Conservation (phyloP, 2,888 invertebrate species). For the Xestia c-nigrum region DNA sequence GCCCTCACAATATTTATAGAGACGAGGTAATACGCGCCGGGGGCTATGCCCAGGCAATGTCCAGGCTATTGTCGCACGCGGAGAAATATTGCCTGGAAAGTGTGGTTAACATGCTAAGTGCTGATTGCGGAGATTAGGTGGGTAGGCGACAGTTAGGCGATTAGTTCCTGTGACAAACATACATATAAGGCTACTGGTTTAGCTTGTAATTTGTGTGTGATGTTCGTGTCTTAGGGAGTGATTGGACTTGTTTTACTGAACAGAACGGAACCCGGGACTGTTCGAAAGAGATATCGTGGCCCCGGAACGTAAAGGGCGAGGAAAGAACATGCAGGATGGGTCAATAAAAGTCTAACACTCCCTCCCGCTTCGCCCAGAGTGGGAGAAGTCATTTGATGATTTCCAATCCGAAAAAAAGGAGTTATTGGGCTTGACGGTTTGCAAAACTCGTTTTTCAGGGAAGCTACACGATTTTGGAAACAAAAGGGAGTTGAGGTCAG, state of each 20-base stretch:
- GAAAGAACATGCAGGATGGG: too few relatives aligned
- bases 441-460: neutral
- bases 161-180: constrained; percentile 32
- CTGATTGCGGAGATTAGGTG: constrained; percentile 49
- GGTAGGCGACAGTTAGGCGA: constrained; percentile 36
- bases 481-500: neutral
- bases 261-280: too few relatives aligned
- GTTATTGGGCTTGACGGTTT: neutral
- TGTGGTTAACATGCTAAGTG: constrained; percentile 37
- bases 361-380: too few relatives aligned
- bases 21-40: constrained; percentile 53
- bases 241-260: too few relatives aligned
- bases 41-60: constrained; percentile 39
- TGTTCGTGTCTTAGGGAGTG: neutral
- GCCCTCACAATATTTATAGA: constrained; percentile 68
- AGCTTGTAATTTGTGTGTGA: constrained; percentile 2
- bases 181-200: constrained; percentile 7
- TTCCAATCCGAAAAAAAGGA: too few relatives aligned
- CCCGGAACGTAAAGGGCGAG: too few relatives aligned
- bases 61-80: constrained; percentile 39
- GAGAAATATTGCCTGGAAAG: constrained; percentile 50
- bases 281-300: too few relatives aligned
- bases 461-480: neutral
- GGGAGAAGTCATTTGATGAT: too few relatives aligned
- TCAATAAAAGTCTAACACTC: too few relatives aligned